Percentiles rank a stretch among this genome's conserved stretches.
These are phyloP conservation scores for Dryomyza anilis DNA, from an alignment of 2,888 invertebrate species.

Conservation along the genomic window DNA sequence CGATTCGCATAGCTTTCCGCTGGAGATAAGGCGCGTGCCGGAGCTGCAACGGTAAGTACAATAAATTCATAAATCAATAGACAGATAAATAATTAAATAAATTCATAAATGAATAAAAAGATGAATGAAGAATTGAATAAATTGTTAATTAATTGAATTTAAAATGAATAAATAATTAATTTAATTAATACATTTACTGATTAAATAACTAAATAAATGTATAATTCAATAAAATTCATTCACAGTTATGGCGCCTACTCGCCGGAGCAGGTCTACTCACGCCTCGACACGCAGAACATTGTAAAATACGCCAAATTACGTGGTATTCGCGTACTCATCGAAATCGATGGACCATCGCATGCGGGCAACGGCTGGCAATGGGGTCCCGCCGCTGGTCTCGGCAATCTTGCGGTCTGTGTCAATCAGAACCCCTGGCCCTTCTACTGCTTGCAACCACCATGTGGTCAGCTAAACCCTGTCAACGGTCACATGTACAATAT, in stretches of 20 bases:
- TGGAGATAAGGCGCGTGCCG: constrained; percentile 76
- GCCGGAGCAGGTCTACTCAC: constrained; percentile 70
- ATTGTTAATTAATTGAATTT: no score
- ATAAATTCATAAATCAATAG: no score
- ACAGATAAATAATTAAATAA: no score
- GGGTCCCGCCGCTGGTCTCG: constrained; percentile 68
- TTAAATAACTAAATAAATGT: no score
- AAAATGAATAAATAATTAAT: no score
- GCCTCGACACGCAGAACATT: constrained; percentile 69
- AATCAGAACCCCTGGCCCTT: constrained; percentile 73
- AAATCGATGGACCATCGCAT: constrained; percentile 89
- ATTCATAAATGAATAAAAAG: no score
- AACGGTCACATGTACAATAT: constrained; percentile 74
- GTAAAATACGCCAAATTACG: constrained; percentile 77
- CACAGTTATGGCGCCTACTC: constrained; percentile 80
- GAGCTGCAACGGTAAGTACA: constrained; percentile 74
- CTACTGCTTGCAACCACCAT: constrained; percentile 81
- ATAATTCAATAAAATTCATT: no score
- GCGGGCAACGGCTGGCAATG: constrained; percentile 85
- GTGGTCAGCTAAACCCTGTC: constrained; percentile 82
- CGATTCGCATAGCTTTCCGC: constrained; percentile 91
- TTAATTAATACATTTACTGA: no score
- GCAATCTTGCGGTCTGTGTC: constrained; percentile 71
- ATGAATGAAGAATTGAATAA: no score
- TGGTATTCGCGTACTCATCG: constrained; percentile 84